These are phyloP conservation scores for Barbus barbus DNA, from an alignment of 2,113 vertebrate species.

Conservation along the genomic window DNA sequence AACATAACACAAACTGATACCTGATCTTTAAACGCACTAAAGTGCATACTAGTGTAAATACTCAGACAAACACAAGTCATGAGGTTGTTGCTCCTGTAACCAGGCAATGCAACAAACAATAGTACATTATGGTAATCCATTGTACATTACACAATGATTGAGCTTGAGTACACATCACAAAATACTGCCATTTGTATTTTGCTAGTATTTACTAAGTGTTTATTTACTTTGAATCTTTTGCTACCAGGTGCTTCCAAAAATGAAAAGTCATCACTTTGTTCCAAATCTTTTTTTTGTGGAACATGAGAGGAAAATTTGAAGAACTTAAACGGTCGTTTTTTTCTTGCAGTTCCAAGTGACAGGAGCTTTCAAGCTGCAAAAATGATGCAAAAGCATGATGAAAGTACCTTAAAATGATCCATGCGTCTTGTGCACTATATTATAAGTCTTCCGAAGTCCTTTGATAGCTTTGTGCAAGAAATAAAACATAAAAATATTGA, in stretches of 20 bases:
- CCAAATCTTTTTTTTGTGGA: too few relatives aligned
- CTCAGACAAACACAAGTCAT: not conserved
- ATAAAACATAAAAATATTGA: too few relatives aligned
- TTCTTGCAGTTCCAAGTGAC: too few relatives aligned
- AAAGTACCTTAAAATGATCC: not conserved
- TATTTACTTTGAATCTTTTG: too few relatives aligned
- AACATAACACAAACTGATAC: not conserved
- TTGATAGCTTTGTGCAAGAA: not conserved
- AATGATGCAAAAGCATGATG: not conserved
- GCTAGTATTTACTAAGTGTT: not conserved
- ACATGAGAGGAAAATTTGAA: not conserved
- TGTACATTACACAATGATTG: not conserved
- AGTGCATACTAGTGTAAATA: not conserved
- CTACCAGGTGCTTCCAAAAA: too few relatives aligned
- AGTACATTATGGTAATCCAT: not conserved
- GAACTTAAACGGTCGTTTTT: too few relatives aligned
- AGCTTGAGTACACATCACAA: not conserved
- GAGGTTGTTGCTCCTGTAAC: not conserved
- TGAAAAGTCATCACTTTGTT: not conserved
- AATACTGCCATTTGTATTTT: not conserved
- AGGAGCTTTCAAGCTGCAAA: not conserved
- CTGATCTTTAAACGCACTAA: conserved; percentile 1
- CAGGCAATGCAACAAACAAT: not conserved
- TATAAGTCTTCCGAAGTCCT: not conserved
- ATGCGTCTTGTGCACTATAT: not conserved